Evolutionary conservation across 2,888 invertebrate species (phyloP).

Genomic region (Netelia virgata): DNA sequence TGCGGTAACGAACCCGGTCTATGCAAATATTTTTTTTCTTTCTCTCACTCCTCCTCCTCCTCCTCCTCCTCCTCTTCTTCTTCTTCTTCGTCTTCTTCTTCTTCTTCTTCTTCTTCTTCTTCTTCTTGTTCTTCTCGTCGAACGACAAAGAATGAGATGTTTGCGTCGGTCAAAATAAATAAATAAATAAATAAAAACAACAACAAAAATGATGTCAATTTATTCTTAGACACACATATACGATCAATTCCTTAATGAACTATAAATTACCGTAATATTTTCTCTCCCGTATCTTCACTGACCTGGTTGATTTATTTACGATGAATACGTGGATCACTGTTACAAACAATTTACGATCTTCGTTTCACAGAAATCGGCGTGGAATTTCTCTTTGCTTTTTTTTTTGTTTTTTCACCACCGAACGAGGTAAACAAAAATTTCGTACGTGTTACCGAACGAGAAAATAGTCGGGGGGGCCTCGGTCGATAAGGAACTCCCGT

Average conservation of each 20-base stretch:
- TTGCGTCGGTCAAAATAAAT: background rate
- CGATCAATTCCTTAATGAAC: background rate
- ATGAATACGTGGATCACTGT: slow-evolving; percentile 48
- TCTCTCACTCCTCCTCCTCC: background rate
- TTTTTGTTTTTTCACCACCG: background rate
- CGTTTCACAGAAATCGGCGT: slow-evolving; percentile 37
- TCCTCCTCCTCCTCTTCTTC: too few relatives aligned
- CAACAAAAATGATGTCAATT: background rate
- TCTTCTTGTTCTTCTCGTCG: too few relatives aligned
- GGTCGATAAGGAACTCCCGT: slow-evolving; percentile 33
- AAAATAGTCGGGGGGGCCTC: background rate
- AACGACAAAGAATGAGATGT: too few relatives aligned
- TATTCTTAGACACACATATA: slow-evolving; percentile 1
- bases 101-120: background rate
- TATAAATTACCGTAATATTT: slow-evolving; percentile 43
- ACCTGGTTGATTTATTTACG: slow-evolving; percentile 64
- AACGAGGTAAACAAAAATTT: background rate
- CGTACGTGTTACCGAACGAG: too few relatives aligned
- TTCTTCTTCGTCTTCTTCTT: too few relatives aligned
- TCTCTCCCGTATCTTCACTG: slow-evolving; percentile 49
- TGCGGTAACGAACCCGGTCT: background rate
- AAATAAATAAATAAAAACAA: background rate
- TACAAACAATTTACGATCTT: slow-evolving; percentile 46
- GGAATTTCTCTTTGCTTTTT: background rate
- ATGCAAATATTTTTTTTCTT: background rate